phyloP scores from a whole-genome alignment of 1,140 invertebrate species.

The Apis dorsata region DNA sequence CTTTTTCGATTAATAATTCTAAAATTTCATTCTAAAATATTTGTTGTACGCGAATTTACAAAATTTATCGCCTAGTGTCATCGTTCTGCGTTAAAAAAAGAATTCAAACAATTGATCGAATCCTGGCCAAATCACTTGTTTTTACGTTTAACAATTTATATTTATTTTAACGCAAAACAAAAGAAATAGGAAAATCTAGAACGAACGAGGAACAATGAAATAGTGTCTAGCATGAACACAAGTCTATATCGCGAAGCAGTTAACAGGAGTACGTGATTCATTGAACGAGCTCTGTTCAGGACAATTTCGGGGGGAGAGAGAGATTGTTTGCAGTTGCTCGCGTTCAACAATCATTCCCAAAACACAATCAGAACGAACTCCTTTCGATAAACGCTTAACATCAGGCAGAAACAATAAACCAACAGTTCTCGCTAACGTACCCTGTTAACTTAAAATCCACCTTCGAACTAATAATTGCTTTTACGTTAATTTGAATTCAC shows the following conservation, averaged over 20 bases:
- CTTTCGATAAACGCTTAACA: slow-evolving; percentile 28
- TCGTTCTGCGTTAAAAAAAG: no score
- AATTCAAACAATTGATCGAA: no score
- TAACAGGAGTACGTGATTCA: slow-evolving; percentile 29
- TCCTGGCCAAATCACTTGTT: no score
- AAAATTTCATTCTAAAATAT: no score
- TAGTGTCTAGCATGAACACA: background rate
- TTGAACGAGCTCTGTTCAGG: slow-evolving; percentile 40
- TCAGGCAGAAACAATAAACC: slow-evolving; percentile 11
- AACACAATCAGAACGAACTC: slow-evolving; percentile 30
- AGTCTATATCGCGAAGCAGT: slow-evolving; percentile 38
- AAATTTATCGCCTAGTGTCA: no score
- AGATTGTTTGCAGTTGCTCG: slow-evolving; percentile 43
- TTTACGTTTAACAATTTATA: no score
- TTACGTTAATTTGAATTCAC: slow-evolving; percentile 22
- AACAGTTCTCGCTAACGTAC: slow-evolving; percentile 6
- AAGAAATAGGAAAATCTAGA: background rate
- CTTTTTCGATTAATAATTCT: no score
- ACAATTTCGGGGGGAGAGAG: slow-evolving; percentile 1
- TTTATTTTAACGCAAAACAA: no score
- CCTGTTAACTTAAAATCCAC: slow-evolving; percentile 25
- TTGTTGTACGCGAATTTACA: no score
- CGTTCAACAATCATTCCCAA: slow-evolving; percentile 22
- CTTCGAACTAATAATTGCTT: slow-evolving; percentile 32
- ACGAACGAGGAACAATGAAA: slow-evolving; percentile 11